phyloP scores from a whole-genome alignment of 1,140 invertebrate species.

The Pogonognathellus flavescens region DNA sequence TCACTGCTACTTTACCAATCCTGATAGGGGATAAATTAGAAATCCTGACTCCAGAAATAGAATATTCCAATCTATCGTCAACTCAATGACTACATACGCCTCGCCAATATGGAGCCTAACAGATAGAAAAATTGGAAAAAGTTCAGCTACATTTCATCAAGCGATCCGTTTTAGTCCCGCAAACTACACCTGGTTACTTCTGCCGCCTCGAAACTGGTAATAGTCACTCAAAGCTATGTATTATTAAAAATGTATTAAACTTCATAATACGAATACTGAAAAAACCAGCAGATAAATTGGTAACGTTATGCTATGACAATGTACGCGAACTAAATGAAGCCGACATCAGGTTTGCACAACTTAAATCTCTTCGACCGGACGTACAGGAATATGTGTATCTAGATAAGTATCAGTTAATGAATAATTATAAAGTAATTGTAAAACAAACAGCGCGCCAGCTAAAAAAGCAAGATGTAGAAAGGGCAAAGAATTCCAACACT shows the following conservation, averaged over 20 bases:
- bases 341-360: background rate
- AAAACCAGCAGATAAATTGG: background rate
- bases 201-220: background rate
- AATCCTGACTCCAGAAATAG: background rate
- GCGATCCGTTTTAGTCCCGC: background rate
- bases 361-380: background rate
- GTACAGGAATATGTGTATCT: background rate
- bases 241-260: background rate
- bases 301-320: background rate
- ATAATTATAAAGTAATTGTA: background rate
- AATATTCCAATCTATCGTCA: background rate
- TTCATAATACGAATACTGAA: background rate
- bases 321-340: too few relatives aligned
- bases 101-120: background rate
- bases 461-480: background rate
- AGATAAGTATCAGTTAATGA: background rate
- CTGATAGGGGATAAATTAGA: background rate
- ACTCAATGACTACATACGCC: background rate
- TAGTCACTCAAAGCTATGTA: background rate
- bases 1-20: background rate
- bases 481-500: too few relatives aligned
- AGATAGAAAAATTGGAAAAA: background rate
- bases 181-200: background rate
- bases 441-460: background rate
- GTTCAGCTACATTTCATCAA: background rate